phyloP scores from a whole-genome alignment of 2,888 invertebrate genomes.

The Barypeithes pellucidus region DNA sequence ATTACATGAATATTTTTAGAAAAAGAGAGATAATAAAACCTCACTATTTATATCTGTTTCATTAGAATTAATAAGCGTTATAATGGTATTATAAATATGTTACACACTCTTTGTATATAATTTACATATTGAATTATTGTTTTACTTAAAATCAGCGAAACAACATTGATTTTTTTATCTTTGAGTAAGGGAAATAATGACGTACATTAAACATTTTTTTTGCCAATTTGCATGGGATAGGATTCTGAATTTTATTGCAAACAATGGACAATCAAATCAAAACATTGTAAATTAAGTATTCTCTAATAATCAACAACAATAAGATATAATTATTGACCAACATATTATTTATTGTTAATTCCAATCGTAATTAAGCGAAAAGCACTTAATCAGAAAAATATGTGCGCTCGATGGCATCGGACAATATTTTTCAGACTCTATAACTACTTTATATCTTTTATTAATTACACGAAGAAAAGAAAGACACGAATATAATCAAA shows the following conservation, averaged over 20 bases:
- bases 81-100: too few relatives aligned
- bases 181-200: too few relatives aligned
- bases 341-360: conserved; percentile 1
- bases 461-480: too few relatives aligned
- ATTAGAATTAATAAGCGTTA: not conserved
- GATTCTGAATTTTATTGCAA: not conserved
- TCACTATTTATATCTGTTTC: not conserved
- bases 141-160: too few relatives aligned
- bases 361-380: not conserved
- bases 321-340: conserved; percentile 3
- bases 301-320: conserved; percentile 3
- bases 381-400: conserved; percentile 27
- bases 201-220: too few relatives aligned
- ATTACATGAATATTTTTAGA: not conserved
- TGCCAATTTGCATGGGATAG: too few relatives aligned
- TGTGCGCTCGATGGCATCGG: not conserved
- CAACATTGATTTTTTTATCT: too few relatives aligned
- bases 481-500: too few relatives aligned
- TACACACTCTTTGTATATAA: too few relatives aligned
- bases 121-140: too few relatives aligned
- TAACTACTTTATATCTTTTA: too few relatives aligned
- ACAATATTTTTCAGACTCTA: not conserved
- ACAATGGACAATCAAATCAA: not conserved
- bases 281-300: not conserved
- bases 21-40: not conserved